These are phyloP conservation scores for Argyrosomus japonicus DNA, from an alignment of 2,113 vertebrate species.

Conservation along the genomic window DNA sequence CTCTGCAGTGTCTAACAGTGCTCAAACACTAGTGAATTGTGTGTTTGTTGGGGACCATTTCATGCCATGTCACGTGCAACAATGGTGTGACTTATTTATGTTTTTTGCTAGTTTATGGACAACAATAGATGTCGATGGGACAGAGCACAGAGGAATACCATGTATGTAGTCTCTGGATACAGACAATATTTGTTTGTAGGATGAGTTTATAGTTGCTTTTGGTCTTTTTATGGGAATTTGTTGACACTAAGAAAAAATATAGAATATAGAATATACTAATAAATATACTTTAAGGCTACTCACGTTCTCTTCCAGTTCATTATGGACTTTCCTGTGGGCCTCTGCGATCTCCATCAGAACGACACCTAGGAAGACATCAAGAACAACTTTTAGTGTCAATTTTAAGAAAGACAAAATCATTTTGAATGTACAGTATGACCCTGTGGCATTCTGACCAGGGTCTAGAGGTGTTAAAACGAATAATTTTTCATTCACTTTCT, in stretches of 20 bases:
- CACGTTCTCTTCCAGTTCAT: conserved; percentile 93
- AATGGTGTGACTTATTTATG: too few species aligned
- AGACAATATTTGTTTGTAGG: background rate
- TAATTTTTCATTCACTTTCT: background rate
- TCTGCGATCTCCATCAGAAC: conserved; percentile 95
- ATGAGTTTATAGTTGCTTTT: background rate
- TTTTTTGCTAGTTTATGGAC: too few species aligned
- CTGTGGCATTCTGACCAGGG: background rate
- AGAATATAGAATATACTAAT: background rate
- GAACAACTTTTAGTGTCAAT: background rate
- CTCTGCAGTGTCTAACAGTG: too few species aligned
- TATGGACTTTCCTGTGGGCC: conserved; percentile 91
- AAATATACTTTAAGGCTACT: conserved; percentile 63
- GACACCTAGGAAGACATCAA: conserved; percentile 83
- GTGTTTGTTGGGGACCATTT: background rate
- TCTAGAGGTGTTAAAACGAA: background rate
- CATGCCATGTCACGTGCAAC: too few species aligned
- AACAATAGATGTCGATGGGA: background rate
- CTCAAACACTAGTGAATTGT: background rate
- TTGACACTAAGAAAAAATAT: background rate
- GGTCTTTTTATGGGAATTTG: background rate
- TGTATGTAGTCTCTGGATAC: background rate
- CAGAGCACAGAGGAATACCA: background rate
- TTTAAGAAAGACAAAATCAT: background rate
- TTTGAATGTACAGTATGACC: background rate